phyloP scores from a whole-genome alignment of 2,797 vertebrate genomes.

The Tragopan temminckii region DNA sequence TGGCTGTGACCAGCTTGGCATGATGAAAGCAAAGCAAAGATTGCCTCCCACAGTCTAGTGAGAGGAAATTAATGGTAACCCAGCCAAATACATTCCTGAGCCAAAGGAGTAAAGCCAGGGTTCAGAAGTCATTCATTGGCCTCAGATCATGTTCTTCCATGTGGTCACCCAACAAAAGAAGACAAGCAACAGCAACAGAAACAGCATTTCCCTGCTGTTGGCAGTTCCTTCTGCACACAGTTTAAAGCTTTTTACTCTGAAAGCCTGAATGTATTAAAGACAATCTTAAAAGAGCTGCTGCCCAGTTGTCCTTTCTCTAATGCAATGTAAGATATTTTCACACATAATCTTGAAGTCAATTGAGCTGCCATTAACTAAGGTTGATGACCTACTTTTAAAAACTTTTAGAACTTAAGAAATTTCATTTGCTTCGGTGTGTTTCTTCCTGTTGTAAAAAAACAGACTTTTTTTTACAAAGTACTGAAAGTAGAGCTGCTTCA shows the following conservation, averaged over 20 bases:
- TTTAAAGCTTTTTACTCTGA: background rate
- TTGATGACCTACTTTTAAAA: background rate
- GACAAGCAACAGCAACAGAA: background rate
- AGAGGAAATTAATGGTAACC: background rate
- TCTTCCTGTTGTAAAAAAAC: background rate
- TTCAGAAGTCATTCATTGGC: background rate
- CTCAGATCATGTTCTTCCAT: background rate
- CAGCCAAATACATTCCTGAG: background rate
- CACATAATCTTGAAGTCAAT: background rate
- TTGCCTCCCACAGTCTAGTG: background rate
- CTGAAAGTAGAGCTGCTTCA: background rate
- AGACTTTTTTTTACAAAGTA: background rate
- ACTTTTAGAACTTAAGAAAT: background rate
- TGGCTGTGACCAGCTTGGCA: background rate
- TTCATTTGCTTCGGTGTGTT: background rate
- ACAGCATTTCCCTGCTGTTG: background rate
- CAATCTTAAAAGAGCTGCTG: background rate
- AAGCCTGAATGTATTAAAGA: background rate
- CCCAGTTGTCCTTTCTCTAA: background rate
- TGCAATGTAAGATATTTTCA: background rate
- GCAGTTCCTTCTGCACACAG: fast-evolving
- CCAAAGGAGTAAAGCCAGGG: background rate
- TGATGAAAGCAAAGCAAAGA: background rate
- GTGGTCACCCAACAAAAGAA: background rate
- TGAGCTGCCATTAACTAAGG: background rate